Evolutionary conservation across 2,113 vertebrate genomes (phyloP).

Genomic region (Perca flavescens): DNA sequence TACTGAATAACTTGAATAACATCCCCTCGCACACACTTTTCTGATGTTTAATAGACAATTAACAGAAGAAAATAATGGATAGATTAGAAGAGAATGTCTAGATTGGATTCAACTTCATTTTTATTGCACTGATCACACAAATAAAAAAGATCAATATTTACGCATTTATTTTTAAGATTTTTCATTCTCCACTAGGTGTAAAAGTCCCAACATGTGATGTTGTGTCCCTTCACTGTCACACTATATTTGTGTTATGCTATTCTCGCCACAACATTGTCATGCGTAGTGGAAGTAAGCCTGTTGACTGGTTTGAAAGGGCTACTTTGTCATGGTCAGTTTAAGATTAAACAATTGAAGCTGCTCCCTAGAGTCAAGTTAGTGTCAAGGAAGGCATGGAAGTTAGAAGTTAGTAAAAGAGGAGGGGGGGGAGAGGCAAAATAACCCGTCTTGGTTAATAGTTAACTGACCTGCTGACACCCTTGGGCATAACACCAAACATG

Average conservation of each 20-base stretch:
- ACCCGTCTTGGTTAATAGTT: slow-evolving; percentile 48
- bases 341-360: slow-evolving; percentile 73
- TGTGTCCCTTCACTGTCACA: neutral
- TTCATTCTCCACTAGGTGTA: neutral
- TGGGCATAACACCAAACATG: slow-evolving; percentile 32
- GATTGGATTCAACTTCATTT: neutral
- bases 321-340: slow-evolving; percentile 76
- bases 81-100: neutral
- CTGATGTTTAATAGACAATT: no score
- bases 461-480: slow-evolving; percentile 54
- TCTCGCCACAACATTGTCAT: slow-evolving; percentile 33
- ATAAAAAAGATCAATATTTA: neutral
- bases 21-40: no score
- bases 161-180: neutral
- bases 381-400: slow-evolving; percentile 64
- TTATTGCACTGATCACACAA: neutral
- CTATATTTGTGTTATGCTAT: neutral
- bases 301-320: slow-evolving; percentile 58
- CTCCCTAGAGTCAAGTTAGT: slow-evolving; percentile 67
- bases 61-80: neutral
- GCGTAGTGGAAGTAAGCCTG: slow-evolving; percentile 64
- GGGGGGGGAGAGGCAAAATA: neutral
- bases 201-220: neutral
- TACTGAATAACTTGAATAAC: neutral
- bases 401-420: slow-evolving; percentile 39